Percentiles rank a stretch among this genome's conserved stretches.
Conservation (phyloP, 2,797 vertebrate genomes). For the Distichodus sexfasciatus region DNA sequence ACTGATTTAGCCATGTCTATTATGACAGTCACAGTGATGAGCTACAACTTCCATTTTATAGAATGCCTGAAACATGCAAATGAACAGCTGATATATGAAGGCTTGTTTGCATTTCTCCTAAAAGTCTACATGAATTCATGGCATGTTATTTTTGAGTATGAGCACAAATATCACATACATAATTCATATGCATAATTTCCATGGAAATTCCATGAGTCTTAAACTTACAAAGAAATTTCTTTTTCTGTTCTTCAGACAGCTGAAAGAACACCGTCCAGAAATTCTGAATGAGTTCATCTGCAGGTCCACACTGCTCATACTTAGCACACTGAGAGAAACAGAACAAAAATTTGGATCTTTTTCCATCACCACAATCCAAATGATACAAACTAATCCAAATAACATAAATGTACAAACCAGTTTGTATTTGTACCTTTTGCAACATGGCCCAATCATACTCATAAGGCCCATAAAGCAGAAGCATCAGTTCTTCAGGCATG, state of each 20-base stretch:
- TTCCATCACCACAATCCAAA: not conserved
- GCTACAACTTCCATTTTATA: too few species aligned
- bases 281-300: constrained; percentile 61
- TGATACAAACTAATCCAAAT: not conserved
- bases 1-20: too few species aligned
- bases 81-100: too few species aligned
- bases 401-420: not conserved
- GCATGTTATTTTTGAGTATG: too few species aligned
- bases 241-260: constrained; percentile 66
- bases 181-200: not conserved
- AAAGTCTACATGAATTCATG: too few species aligned
- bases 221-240: constrained; percentile 68
- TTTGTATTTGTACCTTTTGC: constrained; percentile 56
- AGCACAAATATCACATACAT: not conserved
- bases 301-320: not conserved
- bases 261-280: constrained; percentile 71
- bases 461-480: constrained; percentile 54
- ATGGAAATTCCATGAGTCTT: not conserved
- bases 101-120: too few species aligned
- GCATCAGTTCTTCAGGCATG: constrained; percentile 61
- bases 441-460: constrained; percentile 61
- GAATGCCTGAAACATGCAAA: too few species aligned
- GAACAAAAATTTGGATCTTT: not conserved
- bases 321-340: constrained; percentile 47
- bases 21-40: too few species aligned